phyloP scores from a whole-genome alignment of 2,113 vertebrate genomes.

The Pimephales promelas region DNA sequence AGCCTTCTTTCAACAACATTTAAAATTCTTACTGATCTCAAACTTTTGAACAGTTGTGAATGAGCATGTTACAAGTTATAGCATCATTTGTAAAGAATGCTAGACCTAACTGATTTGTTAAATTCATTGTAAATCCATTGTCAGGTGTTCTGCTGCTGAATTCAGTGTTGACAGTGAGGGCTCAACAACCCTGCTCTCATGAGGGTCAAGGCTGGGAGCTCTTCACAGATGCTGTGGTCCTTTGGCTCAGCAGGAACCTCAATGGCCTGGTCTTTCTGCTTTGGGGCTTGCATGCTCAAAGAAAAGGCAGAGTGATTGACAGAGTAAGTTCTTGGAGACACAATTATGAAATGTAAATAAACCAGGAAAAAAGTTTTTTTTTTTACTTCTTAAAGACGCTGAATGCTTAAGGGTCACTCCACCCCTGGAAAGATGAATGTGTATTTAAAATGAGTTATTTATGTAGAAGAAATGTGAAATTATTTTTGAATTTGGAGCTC shows the following conservation, averaged over 20 bases:
- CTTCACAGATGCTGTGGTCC: constrained; percentile 81
- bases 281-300: constrained; percentile 87
- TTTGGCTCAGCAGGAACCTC: constrained; percentile 78
- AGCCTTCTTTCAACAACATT: background rate
- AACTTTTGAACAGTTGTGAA: background rate
- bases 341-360: background rate
- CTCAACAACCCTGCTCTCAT: constrained; percentile 82
- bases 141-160: constrained; percentile 85
- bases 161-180: constrained; percentile 82
- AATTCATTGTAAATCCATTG: background rate
- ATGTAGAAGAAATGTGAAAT: too few relatives aligned
- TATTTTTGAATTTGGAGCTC: too few relatives aligned
- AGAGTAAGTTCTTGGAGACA: constrained; percentile 69
- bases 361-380: background rate
- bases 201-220: constrained; percentile 83
- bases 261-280: constrained; percentile 82
- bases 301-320: constrained; percentile 81
- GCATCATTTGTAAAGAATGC: background rate
- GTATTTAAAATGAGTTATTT: too few relatives aligned
- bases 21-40: background rate
- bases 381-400: background rate
- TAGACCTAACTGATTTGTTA: too few relatives aligned
- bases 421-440: too few relatives aligned
- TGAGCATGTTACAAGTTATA: background rate
- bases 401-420: too few relatives aligned